These are phyloP conservation scores for Macheiramphus alcinus DNA, from an alignment of 2,113 vertebrate genomes.

Conservation along the genomic window DNA sequence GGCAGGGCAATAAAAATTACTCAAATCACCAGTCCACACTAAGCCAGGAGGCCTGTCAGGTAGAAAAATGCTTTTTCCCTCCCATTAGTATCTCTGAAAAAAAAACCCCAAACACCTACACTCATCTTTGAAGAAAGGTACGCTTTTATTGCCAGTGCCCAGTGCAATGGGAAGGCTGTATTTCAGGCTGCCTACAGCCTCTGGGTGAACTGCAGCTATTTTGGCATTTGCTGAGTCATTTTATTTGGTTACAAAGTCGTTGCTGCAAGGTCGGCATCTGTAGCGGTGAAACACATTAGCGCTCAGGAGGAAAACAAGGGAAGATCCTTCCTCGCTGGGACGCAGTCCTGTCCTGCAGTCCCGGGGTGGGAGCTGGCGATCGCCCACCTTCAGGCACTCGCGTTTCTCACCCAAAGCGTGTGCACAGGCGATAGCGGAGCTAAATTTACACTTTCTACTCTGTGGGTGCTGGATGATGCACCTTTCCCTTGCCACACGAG, in stretches of 20 bases:
- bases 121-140: background rate
- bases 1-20: constrained; percentile 36
- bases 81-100: background rate
- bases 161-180: background rate
- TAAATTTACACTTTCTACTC: background rate
- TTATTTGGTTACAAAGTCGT: background rate
- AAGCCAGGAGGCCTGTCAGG: background rate
- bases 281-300: accelerated
- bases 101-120: background rate
- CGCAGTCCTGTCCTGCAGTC: accelerated
- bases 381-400: accelerated
- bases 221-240: background rate
- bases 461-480: background rate
- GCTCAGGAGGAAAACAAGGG: background rate
- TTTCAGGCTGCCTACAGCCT: background rate
- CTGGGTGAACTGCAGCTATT: background rate
- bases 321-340: background rate
- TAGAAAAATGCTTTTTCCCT: background rate
- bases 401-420: accelerated
- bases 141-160: background rate
- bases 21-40: background rate
- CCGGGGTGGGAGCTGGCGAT: accelerated
- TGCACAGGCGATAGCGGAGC: accelerated
- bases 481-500: background rate
- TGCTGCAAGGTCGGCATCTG: background rate